phyloP scores from a whole-genome alignment of 2,797 vertebrate genomes.

The Danio albolineatus region DNA sequence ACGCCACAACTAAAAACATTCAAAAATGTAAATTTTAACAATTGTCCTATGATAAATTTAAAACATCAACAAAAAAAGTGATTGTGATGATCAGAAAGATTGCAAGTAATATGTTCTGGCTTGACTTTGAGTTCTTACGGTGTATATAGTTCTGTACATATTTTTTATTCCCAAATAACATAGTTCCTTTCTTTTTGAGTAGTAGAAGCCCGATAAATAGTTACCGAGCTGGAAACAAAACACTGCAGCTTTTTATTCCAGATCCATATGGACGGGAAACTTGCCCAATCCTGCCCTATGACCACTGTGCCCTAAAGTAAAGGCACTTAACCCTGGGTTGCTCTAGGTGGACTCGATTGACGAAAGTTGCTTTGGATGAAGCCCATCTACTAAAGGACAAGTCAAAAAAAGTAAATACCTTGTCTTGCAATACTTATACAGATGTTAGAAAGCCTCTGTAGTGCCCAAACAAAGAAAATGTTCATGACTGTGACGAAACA shows the following conservation, averaged over 20 bases:
- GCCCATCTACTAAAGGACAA: neutral
- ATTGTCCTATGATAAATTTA: slow-evolving; percentile 13
- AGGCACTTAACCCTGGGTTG: slow-evolving; percentile 14
- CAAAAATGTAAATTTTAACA: neutral
- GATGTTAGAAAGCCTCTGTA: slow-evolving; percentile 15
- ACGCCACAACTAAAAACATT: slow-evolving; percentile 1
- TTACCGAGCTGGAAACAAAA: neutral
- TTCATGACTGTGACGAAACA: neutral
- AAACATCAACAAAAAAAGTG: neutral
- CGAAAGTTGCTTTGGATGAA: slow-evolving; percentile 13
- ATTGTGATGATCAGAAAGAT: neutral
- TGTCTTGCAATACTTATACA: slow-evolving; percentile 18
- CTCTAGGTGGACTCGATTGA: neutral
- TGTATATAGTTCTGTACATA: neutral
- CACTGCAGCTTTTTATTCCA: slow-evolving; percentile 4
- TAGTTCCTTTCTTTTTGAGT: neutral
- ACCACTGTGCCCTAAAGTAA: neutral
- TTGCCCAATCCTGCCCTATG: neutral
- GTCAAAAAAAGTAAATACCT: neutral
- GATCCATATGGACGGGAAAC: neutral
- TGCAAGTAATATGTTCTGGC: neutral
- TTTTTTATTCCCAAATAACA: neutral
- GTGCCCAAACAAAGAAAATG: slow-evolving; percentile 31
- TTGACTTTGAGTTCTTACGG: neutral
- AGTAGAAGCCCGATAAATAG: slow-evolving; percentile 1